phyloP scores from a whole-genome alignment of 2,888 invertebrate species.

The Baronia brevicornis region DNA sequence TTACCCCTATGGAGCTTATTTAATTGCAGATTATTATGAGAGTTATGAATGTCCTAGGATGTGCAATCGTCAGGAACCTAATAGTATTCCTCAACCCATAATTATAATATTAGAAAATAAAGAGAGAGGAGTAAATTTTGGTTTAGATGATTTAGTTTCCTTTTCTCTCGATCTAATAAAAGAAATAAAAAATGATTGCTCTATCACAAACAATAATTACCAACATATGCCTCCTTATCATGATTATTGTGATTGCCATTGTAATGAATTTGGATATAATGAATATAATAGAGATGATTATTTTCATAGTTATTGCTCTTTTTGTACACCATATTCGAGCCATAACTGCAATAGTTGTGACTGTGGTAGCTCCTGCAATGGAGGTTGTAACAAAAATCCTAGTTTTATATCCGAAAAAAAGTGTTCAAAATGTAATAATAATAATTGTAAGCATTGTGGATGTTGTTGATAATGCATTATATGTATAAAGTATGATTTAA shows the following conservation, averaged over 20 bases:
- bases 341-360: conserved; percentile 6
- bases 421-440: conserved; percentile 8
- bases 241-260: no score
- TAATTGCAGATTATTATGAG: conserved; percentile 8
- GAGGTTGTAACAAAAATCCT: no score
- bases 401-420: no score
- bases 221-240: no score
- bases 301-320: conserved; percentile 9
- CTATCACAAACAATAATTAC: no score
- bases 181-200: no score
- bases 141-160: no score
- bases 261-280: no score
- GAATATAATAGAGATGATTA: conserved; percentile 10
- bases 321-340: conserved; percentile 3
- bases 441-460: conserved; percentile 1
- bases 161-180: no score
- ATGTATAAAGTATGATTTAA: no score
- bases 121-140: no score
- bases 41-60: conserved; percentile 2
- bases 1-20: conserved; percentile 9
- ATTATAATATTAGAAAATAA: conserved; percentile 13
- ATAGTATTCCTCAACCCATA: conserved; percentile 9
- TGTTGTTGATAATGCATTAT: conserved; percentile 5
- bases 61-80: conserved; percentile 1
- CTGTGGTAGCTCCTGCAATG: conserved; percentile 6